Base-by-base conservation (phyloP, 2,888 invertebrate species). In the Nowickia ferox region DNA sequence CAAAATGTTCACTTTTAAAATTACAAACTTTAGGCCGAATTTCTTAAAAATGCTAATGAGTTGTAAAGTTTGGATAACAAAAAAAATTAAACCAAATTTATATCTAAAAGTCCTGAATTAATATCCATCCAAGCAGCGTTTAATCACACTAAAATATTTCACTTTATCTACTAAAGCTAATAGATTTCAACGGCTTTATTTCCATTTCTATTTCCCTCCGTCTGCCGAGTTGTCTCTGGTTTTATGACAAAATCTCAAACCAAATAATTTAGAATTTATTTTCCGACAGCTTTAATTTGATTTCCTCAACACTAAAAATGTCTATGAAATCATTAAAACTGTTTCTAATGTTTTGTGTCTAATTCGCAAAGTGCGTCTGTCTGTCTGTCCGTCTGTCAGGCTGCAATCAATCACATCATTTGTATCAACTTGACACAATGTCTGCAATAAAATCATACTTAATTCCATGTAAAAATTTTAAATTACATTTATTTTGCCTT, bases 401-500 rank as follows among this genome's bases (percentile, higher is more conserved):
- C 19, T 8, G 38, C 44, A 17, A 79, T 79, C 79, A 79, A 79
- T 79, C 79, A 79, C 63, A 30, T 30, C 61, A 71, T 71, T 79
- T 63, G 22, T 46, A 53, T 10, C 63, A 63, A 63, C 71, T 79
- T 63, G 71, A 79, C 71, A 71, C 19, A 71, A 46, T 71, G 79
- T 79, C 79, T 63, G 51, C 63, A 71, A 30, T 57, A 75, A 59
- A 81, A 68, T 75, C 74, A 68, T 81, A 59, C 59, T 59, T 30
- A 44, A 44, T 74, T 22, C 53, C 38, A 8, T 68, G 68, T 68
- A 59, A 61, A 51, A 75, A 66, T 75, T 81, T 75, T 10, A 81
- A 68, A 61, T 81, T 74, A 75, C 81, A 75, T 81, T 81, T 81
- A 81, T 81, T 81, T 81, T 15, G 10, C 30, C 22, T 19, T 38